A percentile compares a stretch with the other conserved stretches of the same genome.
phyloP scores from a whole-genome alignment of 2,797 vertebrate genomes.

The Philypnodon macrostomus region DNA sequence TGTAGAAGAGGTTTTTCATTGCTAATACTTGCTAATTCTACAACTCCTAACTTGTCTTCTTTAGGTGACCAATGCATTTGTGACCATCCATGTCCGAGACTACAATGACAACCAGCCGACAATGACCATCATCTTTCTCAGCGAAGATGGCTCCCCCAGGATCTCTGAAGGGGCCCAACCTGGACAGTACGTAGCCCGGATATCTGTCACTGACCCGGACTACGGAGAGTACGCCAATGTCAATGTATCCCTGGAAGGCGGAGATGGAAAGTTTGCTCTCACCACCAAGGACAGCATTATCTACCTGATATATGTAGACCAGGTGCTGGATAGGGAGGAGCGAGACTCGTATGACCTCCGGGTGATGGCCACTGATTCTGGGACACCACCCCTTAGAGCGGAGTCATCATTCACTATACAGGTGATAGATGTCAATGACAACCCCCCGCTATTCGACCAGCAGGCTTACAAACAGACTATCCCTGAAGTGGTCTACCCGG shows the following conservation, averaged over 20 bases:
- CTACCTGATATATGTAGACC: slow-evolving; percentile 95
- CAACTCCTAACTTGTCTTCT: background rate
- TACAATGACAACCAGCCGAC: slow-evolving; percentile 99
- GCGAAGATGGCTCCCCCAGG: slow-evolving; percentile 91
- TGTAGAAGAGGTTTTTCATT: too few relatives aligned
- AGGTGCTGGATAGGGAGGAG: slow-evolving; percentile 91
- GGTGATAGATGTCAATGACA: slow-evolving; percentile 93
- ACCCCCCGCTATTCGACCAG: slow-evolving; percentile 90
- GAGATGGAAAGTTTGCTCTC: slow-evolving; percentile 95
- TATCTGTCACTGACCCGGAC: slow-evolving; percentile 96
- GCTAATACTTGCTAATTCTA: too few relatives aligned
- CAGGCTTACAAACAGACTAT: slow-evolving; percentile 88
- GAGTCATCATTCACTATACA: slow-evolving; percentile 93
- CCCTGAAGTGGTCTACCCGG: slow-evolving; percentile 91
- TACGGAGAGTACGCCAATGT: slow-evolving; percentile 96
- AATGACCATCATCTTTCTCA: slow-evolving; percentile 98
- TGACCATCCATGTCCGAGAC: slow-evolving; percentile 93
- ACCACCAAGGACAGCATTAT: slow-evolving; percentile 98
- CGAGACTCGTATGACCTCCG: slow-evolving; percentile 89
- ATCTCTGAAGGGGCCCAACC: slow-evolving; percentile 95
- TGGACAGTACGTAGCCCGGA: slow-evolving; percentile 94
- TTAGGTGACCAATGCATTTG: slow-evolving; percentile 88
- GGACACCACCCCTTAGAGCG: slow-evolving; percentile 88
- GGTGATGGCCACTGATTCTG: slow-evolving; percentile 93
- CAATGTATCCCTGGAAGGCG: slow-evolving; percentile 94